Conservation (phyloP, 2,797 vertebrate genomes). For the Pachyuromys duprasi region DNA sequence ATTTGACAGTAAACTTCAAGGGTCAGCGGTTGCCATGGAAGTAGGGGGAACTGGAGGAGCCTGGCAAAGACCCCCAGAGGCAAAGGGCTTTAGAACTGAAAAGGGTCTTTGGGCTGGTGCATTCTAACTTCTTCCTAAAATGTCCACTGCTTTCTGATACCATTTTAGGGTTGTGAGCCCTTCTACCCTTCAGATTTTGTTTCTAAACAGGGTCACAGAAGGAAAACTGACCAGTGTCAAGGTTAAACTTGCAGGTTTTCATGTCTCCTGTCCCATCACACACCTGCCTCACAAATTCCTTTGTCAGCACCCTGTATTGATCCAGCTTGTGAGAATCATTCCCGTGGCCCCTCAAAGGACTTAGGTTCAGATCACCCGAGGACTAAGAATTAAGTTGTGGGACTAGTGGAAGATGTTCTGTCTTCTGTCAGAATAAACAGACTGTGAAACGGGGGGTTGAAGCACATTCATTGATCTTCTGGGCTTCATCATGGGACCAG, state of each 20-base stretch:
- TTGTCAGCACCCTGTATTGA: rapidly evolving
- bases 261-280: too few species aligned
- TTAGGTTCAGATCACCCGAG: neutral
- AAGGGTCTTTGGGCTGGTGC: neutral
- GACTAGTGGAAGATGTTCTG: neutral
- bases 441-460: neutral
- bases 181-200: rapidly evolving
- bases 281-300: rapidly evolving
- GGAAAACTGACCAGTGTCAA: neutral
- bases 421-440: neutral
- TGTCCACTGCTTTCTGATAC: rapidly evolving
- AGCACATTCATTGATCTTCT: rapidly evolving
- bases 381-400: neutral
- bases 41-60: neutral
- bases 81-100: neutral
- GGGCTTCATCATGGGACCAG: neutral
- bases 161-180: rapidly evolving
- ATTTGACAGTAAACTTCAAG: neutral
- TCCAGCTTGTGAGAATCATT: neutral
- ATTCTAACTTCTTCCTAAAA: neutral
- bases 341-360: neutral
- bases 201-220: neutral
- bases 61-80: neutral
- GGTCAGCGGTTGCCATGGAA: neutral
- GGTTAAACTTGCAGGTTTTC: neutral